Base-by-base conservation (phyloP, 2,797 vertebrate species). In the Coranthus polyacanthus region DNA sequence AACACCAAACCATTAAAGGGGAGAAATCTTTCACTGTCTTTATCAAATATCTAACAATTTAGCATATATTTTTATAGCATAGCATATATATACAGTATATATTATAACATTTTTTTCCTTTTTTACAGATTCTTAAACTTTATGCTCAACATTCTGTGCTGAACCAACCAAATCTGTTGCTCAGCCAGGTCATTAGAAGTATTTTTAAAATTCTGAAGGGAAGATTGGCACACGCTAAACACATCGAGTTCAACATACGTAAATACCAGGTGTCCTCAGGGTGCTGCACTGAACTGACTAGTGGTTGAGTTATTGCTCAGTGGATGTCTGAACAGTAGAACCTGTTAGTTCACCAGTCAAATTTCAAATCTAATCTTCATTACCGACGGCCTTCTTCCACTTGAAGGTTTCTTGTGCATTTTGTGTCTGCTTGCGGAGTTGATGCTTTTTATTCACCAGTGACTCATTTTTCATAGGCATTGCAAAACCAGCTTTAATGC, bases 271-370 rank as follows among this genome's bases (percentile, higher is more conserved):
- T 24, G 32, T 47, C 56, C 43, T 43, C 8, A 13, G 50, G 22
- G 22, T 41, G 53, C 21, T 43, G 26, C 16, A 18, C 22, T 16
- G 32, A 59, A 45, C 41, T 20, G 0, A 17, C 13, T 18, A 15
- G 6, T 38, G 2, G 17, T 26, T 43, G 15, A 56, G 10, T 55
- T 56, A 32, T 21, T 44, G 5, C 32, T n/a, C 17, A 34, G 18
- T 17, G 6, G 24, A 46, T 3, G 12, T 17, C 15, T 20, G 22
- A n/a, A 52, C 13, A 7, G 34, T 32, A 55, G 29, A 75, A 67
- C 68, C 52, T 56, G 51, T 72, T 66, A 3, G 21, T 45, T 56
- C 37, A 69, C 21, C 2, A 10, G 47, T 44, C 16, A 62, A 12
- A 61, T 44, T 5, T 4, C 41, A 38, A 37, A 18, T 66, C 32